These are phyloP conservation scores for Pogonomyrmex californicus DNA, from an alignment of 1,140 invertebrate species.

Conservation along the genomic window DNA sequence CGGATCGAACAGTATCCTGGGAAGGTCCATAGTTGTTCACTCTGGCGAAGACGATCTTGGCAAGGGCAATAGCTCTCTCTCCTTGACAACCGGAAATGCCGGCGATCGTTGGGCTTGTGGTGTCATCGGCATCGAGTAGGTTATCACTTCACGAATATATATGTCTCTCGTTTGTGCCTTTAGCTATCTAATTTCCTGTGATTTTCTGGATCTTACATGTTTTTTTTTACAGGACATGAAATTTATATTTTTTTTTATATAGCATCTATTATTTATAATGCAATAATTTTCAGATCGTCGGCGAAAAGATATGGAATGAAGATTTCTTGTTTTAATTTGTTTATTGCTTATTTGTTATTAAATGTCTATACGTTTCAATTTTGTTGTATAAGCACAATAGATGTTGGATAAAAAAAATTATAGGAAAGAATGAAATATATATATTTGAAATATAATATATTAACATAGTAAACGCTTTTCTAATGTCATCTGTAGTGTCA, in stretches of 20 bases:
- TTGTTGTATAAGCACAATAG: background rate
- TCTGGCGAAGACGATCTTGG: slow-evolving; percentile 92
- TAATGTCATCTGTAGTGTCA: background rate
- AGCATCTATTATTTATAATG: background rate
- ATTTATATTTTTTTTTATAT: background rate
- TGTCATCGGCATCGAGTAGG: slow-evolving; percentile 92
- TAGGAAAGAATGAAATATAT: background rate
- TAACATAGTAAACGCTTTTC: background rate
- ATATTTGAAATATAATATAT: background rate
- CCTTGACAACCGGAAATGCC: slow-evolving; percentile 93
- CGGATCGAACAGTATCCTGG: slow-evolving; percentile 91
- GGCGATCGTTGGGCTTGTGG: slow-evolving; percentile 93
- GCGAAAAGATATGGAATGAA: background rate
- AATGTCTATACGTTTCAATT: background rate
- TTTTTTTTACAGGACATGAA: background rate
- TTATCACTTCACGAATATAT: background rate
- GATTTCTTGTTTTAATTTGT: background rate
- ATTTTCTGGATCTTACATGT: background rate
- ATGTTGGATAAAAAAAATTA: background rate
- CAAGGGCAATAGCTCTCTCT: slow-evolving; percentile 89
- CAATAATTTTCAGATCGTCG: slow-evolving; percentile 17
- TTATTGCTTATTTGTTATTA: slow-evolving; percentile 1
- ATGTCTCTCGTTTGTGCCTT: background rate
- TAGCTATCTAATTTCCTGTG: background rate
- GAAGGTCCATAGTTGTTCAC: slow-evolving; percentile 93